Percentiles rank a stretch among this genome's conserved stretches.
These are phyloP conservation scores for Nasua narica DNA, from an alignment of 2,797 vertebrate species.

Conservation along the genomic window DNA sequence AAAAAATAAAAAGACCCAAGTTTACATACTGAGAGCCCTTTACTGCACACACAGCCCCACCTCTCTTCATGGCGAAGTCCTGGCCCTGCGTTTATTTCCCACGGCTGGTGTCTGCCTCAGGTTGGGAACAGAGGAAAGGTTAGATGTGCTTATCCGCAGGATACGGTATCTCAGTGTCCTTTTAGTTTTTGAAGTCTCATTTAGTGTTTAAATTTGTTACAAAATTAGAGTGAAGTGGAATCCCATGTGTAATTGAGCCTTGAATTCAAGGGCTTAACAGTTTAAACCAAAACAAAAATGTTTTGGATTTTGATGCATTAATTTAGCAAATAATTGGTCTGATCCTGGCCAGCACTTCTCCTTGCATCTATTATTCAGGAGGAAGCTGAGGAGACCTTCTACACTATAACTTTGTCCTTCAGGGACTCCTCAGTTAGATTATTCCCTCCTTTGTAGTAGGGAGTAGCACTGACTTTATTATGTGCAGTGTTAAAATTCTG, in stretches of 20 bases:
- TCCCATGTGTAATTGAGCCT: background rate
- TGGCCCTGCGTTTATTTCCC: background rate
- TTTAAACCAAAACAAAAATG: background rate
- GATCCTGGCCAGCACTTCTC: background rate
- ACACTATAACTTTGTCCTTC: background rate
- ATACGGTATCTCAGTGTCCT: background rate
- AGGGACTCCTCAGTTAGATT: background rate
- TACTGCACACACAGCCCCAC: background rate
- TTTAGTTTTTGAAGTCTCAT: background rate
- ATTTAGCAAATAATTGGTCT: background rate
- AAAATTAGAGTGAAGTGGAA: background rate
- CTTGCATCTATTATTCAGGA: background rate
- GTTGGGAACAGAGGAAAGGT: background rate
- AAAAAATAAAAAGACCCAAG: background rate
- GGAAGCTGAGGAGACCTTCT: background rate
- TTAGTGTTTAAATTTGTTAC: slow-evolving; percentile 27
- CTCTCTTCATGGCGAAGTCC: background rate
- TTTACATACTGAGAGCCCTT: background rate
- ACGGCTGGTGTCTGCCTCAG: background rate
- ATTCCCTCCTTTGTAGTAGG: background rate
- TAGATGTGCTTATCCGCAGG: background rate
- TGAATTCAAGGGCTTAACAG: background rate
- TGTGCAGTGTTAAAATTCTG: background rate
- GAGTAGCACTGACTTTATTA: background rate
- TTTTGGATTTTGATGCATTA: slow-evolving; percentile 20